Conservation (phyloP, 1,140 invertebrate species). For the Triops cancriformis region DNA sequence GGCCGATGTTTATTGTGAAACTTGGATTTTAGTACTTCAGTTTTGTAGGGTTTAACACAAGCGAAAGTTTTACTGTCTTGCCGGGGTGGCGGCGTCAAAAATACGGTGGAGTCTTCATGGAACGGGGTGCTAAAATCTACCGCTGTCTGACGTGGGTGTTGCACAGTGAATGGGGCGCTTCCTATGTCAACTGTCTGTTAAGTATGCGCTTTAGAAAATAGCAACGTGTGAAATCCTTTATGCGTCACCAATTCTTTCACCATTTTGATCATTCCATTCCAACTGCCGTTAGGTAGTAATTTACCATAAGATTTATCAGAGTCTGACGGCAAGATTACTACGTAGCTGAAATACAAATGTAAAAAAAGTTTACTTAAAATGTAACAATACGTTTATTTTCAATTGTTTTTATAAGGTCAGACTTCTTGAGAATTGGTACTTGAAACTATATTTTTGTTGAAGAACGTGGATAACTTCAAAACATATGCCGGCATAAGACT, state of each 20-base stretch:
- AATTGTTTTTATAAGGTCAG: background rate
- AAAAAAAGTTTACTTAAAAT: background rate
- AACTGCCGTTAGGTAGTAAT: slow-evolving; percentile 17
- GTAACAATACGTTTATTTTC: background rate
- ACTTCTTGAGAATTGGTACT: background rate
- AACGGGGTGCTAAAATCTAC: slow-evolving; percentile 42
- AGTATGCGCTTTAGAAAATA: background rate
- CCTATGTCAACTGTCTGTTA: slow-evolving; percentile 40
- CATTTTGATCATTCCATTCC: slow-evolving; percentile 25
- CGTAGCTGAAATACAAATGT: background rate
- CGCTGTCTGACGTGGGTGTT: slow-evolving; percentile 38
- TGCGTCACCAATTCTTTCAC: background rate
- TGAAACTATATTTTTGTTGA: slow-evolving; percentile 19
- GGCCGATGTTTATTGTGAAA: slow-evolving; percentile 17
- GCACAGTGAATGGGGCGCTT: slow-evolving; percentile 41
- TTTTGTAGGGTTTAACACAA: slow-evolving; percentile 34
- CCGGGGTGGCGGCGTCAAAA: slow-evolving; percentile 35
- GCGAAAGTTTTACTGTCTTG: slow-evolving; percentile 34
- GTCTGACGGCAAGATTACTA: background rate
- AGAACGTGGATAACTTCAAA: slow-evolving; percentile 21
- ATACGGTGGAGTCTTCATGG: slow-evolving; percentile 35
- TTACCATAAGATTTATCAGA: background rate
- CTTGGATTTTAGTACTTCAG: slow-evolving; percentile 28
- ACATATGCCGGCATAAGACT: background rate
- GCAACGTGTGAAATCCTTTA: background rate